Base-by-base conservation (phyloP, 2,113 vertebrate genomes). In the Lates calcarifer region DNA sequence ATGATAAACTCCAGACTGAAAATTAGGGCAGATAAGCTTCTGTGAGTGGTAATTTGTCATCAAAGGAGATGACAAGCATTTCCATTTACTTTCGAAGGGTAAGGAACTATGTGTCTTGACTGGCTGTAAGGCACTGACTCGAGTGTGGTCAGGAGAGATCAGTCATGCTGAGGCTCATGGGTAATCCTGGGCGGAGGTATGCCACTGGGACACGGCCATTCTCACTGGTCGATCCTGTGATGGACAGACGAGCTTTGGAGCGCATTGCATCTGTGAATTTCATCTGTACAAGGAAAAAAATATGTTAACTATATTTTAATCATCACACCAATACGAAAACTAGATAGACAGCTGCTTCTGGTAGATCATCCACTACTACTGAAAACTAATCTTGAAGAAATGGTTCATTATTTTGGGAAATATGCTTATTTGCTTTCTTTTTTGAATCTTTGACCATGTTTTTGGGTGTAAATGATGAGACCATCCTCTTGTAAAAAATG, bases 121-220 rank as follows among this genome's bases (percentile, higher is more conserved):
- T 84, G 86, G 96, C 95, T 97, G 96, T 98, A 98, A 99, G 98
- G 98, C 98, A 99, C 97, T 98, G 79, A 76, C 95, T 95, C 89
- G 94, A 95, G 95, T 94, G 94, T 95, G 95, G 96, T 97, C 97
- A 98, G 94, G 96, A 98, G 95, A 97, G 95, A 95, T 97, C 96
- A 95, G 97, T 98, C 97, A 99, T 96, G 96, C 97, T 97, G 97
- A 98, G 97, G 96, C 96, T 98, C 97, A 98, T 97, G 96, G 97
- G 96, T 97, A 98, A 97, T 97, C 97, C 97, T 96, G 97, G 96
- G 96, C 97, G 98, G 95, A 99, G 96, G 94, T 98, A 98, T 94
- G 97, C 96, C 96, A 97, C 96, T 87, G 97, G 95, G 95, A 98
- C 95, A 92, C 94, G 96, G 93, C 98, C 98, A 90, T 98, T 98